Evolutionary conservation across 1,140 invertebrate genomes (phyloP).

Genomic region (Berghia stephanieae): DNA sequence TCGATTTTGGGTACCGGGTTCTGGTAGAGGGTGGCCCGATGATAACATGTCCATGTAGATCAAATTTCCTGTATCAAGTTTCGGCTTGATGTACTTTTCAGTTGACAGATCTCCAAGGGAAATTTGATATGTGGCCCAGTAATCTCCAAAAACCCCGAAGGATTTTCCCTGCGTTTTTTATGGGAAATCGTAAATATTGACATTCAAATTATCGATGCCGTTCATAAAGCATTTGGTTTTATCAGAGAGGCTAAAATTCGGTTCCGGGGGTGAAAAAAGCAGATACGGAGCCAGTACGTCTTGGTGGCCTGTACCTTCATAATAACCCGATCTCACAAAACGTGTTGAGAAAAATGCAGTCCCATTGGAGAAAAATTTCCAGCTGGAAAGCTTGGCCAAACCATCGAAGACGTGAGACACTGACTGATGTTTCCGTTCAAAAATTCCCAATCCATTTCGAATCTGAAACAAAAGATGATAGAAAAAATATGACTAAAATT

Average conservation of each 20-base stretch:
- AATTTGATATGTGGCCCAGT: constrained; percentile 54
- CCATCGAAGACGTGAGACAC: too few relatives aligned
- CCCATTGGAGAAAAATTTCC: constrained; percentile 47
- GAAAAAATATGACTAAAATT: too few relatives aligned
- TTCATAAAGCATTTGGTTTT: constrained; percentile 40
- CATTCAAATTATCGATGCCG: constrained; percentile 57
- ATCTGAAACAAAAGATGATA: too few relatives aligned
- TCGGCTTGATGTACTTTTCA: constrained; percentile 20
- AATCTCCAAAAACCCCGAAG: constrained; percentile 49
- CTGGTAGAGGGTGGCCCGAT: constrained; percentile 52
- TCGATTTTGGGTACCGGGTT: constrained; percentile 38
- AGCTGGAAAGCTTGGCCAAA: constrained; percentile 51
- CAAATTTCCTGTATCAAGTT: not conserved
- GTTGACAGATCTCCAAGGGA: constrained; percentile 39
- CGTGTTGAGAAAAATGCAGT: constrained; percentile 45
- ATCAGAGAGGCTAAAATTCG: constrained; percentile 42
- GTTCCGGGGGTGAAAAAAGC: constrained; percentile 44
- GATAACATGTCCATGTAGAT: constrained; percentile 45
- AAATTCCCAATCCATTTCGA: too few relatives aligned
- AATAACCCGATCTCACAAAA: constrained; percentile 46
- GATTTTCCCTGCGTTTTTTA: constrained; percentile 23
- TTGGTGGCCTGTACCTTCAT: constrained; percentile 41
- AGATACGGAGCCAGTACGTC: constrained; percentile 50
- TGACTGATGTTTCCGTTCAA: too few relatives aligned
- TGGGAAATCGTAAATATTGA: constrained; percentile 47